These are phyloP conservation scores for Caloenas nicobarica DNA, from an alignment of 2,113 vertebrate genomes.

Conservation along the genomic window DNA sequence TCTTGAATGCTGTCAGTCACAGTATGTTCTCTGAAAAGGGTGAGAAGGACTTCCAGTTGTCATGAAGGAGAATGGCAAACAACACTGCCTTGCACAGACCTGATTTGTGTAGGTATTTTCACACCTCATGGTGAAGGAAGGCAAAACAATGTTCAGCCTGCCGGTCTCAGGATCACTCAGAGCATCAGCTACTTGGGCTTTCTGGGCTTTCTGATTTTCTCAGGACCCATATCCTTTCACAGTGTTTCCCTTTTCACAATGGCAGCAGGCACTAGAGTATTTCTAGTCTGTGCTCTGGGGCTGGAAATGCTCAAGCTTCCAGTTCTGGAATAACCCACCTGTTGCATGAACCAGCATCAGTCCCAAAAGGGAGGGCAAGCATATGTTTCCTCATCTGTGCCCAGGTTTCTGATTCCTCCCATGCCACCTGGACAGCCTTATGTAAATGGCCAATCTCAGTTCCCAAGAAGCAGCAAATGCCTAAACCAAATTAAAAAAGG, in stretches of 20 bases:
- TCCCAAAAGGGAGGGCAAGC: background rate
- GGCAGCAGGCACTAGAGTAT: background rate
- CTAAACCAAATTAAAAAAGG: background rate
- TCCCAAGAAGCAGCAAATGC: background rate
- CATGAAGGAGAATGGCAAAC: background rate
- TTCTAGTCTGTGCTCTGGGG: background rate
- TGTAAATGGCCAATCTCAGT: background rate
- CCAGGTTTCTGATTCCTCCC: background rate
- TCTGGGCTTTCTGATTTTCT: background rate
- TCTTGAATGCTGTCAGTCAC: background rate
- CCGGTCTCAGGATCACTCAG: background rate
- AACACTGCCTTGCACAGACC: background rate
- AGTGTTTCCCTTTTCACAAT: background rate
- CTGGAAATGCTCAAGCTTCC: background rate
- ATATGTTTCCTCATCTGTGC: background rate
- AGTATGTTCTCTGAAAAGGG: rapidly evolving
- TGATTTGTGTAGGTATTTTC: background rate
- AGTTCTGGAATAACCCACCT: background rate
- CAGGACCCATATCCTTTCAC: background rate
- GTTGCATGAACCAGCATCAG: background rate
- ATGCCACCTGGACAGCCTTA: background rate
- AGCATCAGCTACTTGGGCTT: background rate
- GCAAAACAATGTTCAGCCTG: background rate
- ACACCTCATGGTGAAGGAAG: background rate
- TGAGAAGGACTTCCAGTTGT: background rate